These are phyloP conservation scores for Pollenia angustigena DNA, from an alignment of 2,888 invertebrate species.

Conservation along the genomic window DNA sequence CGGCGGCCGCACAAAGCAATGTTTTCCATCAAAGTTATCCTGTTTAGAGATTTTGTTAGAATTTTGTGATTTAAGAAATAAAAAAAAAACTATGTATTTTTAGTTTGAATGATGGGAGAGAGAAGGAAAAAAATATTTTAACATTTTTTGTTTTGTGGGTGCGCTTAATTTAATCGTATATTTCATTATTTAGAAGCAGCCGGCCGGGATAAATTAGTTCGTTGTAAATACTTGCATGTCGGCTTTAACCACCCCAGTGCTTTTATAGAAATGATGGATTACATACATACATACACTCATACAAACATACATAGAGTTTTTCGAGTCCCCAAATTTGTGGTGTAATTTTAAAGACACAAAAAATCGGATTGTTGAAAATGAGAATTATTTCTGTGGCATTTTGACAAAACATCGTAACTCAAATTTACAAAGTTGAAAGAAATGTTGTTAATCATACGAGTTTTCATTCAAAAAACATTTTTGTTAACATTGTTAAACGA, in stretches of 20 bases:
- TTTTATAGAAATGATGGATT: slow-evolving; percentile 54
- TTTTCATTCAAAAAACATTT: too few species aligned
- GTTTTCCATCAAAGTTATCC: slow-evolving; percentile 11
- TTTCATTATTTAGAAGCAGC: slow-evolving; percentile 70
- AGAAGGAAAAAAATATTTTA: neutral
- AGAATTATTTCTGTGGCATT: slow-evolving; percentile 22
- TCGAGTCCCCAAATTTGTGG: slow-evolving; percentile 26
- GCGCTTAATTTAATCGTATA: slow-evolving; percentile 69
- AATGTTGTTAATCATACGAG: too few species aligned
- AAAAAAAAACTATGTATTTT: neutral
- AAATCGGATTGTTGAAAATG: slow-evolving; percentile 11
- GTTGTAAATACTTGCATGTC: slow-evolving; percentile 35
- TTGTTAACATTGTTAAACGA: too few species aligned
- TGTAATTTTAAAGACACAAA: slow-evolving; percentile 40
- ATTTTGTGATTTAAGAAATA: neutral
- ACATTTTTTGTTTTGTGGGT: slow-evolving; percentile 37
- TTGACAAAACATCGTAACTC: too few species aligned
- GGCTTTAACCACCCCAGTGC: slow-evolving; percentile 2
- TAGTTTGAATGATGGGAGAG: slow-evolving; percentile 36
- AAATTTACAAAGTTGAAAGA: too few species aligned
- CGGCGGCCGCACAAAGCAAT: neutral
- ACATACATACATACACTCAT: neutral
- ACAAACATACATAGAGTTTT: neutral
- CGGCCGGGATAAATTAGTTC: slow-evolving; percentile 64
- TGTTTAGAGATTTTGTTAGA: slow-evolving; percentile 46